phyloP scores from a whole-genome alignment of 1,140 invertebrate genomes.

The Listronotus oregonensis region DNA sequence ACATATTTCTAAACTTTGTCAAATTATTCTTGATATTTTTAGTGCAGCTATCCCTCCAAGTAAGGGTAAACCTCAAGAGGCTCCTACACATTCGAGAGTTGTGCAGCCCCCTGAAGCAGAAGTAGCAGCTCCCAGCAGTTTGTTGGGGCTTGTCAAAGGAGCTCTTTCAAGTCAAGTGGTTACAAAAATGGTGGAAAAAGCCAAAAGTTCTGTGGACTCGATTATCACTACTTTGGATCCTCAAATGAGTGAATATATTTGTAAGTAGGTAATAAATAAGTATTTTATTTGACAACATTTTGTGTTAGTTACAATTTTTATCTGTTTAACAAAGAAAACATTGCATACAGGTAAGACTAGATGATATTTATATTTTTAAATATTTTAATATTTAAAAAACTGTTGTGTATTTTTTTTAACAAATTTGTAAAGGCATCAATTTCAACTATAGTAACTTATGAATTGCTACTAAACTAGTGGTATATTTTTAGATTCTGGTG shows the following conservation, averaged over 20 bases:
- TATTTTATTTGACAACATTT: too few relatives aligned
- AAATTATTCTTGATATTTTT: neutral
- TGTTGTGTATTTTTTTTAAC: too few relatives aligned
- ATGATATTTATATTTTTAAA: too few relatives aligned
- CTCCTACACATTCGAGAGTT: constrained; percentile 53
- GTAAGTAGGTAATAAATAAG: constrained; percentile 59
- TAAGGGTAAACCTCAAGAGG: constrained; percentile 56
- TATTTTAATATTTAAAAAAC: too few relatives aligned
- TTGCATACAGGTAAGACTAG: too few relatives aligned
- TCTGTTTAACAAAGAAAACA: too few relatives aligned
- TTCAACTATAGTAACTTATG: too few relatives aligned
- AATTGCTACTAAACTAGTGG: neutral
- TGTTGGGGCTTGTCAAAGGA: constrained; percentile 65
- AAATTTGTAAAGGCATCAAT: too few relatives aligned
- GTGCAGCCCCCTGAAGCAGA: constrained; percentile 53
- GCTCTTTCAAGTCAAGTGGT: constrained; percentile 60
- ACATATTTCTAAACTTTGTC: too few relatives aligned
- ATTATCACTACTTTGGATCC: constrained; percentile 89
- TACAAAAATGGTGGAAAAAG: constrained; percentile 75
- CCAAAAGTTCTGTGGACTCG: constrained; percentile 81
- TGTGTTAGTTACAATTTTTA: too few relatives aligned
- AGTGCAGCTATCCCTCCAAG: constrained; percentile 64
- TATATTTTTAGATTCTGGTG: constrained; percentile 72
- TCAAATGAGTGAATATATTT: constrained; percentile 86
- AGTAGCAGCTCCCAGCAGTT: constrained; percentile 58